These are phyloP conservation scores for Pocillopora damicornis DNA, from an alignment of 64 coral and sea anemone species.

Conservation along the genomic window DNA sequence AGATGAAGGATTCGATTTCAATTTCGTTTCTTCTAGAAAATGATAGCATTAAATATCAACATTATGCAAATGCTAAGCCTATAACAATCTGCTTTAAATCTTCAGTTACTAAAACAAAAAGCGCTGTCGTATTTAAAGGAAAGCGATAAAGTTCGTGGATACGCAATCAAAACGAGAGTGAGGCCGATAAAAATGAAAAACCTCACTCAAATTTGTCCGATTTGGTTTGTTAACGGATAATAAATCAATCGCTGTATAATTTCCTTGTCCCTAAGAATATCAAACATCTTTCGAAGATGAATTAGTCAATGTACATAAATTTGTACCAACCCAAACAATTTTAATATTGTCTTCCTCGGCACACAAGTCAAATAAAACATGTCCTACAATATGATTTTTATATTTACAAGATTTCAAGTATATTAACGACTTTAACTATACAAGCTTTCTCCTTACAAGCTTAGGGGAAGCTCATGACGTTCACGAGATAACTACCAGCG, in stretches of 20 bases:
- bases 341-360: not conserved
- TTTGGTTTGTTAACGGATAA: not conserved
- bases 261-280: not conserved
- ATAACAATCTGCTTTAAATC: not conserved
- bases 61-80: not conserved
- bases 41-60: not conserved
- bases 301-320: not conserved
- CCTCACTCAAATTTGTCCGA: not conserved
- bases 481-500: not conserved
- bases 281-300: not conserved
- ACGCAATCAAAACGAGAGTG: not conserved
- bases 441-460: slow-evolving; percentile 14
- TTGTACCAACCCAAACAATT: slow-evolving; percentile 8
- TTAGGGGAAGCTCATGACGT: not conserved
- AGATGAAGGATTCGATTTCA: too few relatives aligned
- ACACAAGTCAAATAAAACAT: slow-evolving; percentile 15
- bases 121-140: not conserved
- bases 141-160: not conserved
- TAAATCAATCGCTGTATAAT: not conserved
- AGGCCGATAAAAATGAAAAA: not conserved
- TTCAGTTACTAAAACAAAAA: not conserved
- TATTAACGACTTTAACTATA: slow-evolving; percentile 20
- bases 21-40: too few relatives aligned
- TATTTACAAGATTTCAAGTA: slow-evolving; percentile 19
- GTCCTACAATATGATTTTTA: not conserved